These are phyloP conservation scores for Odobenus rosmarus DNA, from an alignment of 2,113 vertebrate species.

Conservation along the genomic window DNA sequence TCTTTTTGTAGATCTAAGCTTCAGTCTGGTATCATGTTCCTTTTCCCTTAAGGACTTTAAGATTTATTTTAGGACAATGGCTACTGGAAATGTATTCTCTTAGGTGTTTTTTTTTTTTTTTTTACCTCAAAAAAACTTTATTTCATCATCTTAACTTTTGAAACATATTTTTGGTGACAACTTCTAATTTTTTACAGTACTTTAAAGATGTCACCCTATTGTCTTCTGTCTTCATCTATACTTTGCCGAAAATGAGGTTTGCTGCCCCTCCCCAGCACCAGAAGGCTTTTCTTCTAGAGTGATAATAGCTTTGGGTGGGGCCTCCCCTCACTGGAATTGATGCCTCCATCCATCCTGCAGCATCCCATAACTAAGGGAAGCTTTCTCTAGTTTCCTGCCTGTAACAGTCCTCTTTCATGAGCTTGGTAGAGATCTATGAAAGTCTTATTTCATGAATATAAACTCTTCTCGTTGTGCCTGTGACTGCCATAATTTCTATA, in stretches of 20 bases:
- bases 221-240: background rate
- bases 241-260: background rate
- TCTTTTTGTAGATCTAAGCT: background rate
- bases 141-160: background rate
- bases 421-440: background rate
- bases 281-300: background rate
- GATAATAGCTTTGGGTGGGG: background rate
- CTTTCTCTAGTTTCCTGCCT: background rate
- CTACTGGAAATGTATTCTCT: background rate
- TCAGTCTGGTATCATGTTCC: background rate
- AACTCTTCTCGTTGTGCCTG: background rate
- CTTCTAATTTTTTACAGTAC: background rate
- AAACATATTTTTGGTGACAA: background rate
- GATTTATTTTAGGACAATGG: background rate
- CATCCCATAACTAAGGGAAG: background rate
- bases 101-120: background rate
- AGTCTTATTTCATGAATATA: background rate
- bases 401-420: too few relatives aligned
- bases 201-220: background rate
- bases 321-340: background rate
- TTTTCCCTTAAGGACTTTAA: background rate
- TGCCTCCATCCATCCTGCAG: background rate
- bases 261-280: accelerated
- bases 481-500: background rate
- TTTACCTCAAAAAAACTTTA: background rate